phyloP scores from a whole-genome alignment of 2,797 vertebrate species.

The Trachurus trachurus region DNA sequence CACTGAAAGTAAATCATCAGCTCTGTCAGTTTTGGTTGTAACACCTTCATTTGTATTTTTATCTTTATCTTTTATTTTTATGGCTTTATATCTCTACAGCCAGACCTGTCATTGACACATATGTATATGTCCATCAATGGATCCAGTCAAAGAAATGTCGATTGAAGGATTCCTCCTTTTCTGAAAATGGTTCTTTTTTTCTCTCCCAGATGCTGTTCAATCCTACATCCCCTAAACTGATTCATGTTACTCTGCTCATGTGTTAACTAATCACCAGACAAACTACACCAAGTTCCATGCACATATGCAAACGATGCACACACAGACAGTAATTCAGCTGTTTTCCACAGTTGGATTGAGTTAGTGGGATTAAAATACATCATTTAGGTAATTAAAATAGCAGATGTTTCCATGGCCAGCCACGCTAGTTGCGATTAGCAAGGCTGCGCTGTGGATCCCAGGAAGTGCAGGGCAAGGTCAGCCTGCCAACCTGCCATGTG shows the following conservation, averaged over 20 bases:
- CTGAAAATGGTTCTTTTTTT: slow-evolving; percentile 2
- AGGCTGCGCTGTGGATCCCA: slow-evolving; percentile 49
- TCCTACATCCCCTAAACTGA: slow-evolving; percentile 8
- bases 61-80: slow-evolving; percentile 3
- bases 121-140: slow-evolving; percentile 34
- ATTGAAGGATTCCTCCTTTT: slow-evolving; percentile 43
- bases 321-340: slow-evolving; percentile 23
- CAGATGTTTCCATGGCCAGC: slow-evolving; percentile 74
- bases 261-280: not conserved
- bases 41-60: not conserved
- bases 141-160: slow-evolving; percentile 41
- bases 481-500: slow-evolving; percentile 65
- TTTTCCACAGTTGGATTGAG: slow-evolving; percentile 59
- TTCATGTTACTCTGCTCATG: slow-evolving; percentile 11
- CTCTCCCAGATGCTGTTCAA: not conserved
- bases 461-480: slow-evolving; percentile 79
- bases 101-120: slow-evolving; percentile 32
- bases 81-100: slow-evolving; percentile 62
- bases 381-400: slow-evolving; percentile 76
- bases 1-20: not conserved
- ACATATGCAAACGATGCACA: not conserved
- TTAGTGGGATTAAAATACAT: slow-evolving; percentile 78
- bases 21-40: not conserved
- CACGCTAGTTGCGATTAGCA: slow-evolving; percentile 69
- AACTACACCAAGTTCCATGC: slow-evolving; percentile 12